Base-by-base conservation (phyloP, 2,113 vertebrate species). In the Gasterosteus nipponicus region DNA sequence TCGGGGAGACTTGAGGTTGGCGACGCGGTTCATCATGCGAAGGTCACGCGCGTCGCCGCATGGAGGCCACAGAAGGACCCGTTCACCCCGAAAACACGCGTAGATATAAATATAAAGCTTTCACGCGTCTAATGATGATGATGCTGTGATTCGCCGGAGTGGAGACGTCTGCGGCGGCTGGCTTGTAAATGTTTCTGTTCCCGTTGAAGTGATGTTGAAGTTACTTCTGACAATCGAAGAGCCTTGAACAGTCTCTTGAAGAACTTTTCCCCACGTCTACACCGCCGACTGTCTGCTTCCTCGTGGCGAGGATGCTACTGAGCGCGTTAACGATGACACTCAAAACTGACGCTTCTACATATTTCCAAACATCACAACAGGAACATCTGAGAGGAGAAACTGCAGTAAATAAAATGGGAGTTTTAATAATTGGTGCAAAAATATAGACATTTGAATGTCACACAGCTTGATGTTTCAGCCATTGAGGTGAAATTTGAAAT, bases 1-100 rank as follows among this genome's bases (percentile, higher is more conserved):
- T 26, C 22, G 22, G 22, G 22, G 22, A 26, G 22, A 26, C 22
- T 26, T 26, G 22, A 26, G 22, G 22, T 26, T 26, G 22, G 22
- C 22, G 22, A 26, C 22, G 22, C 1, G 85, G 85, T 93, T 91
- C 78, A 91, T 93, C 92, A 91, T 82, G 70, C 77, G 93, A 93
- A 93, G 93, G 91, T 93, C 92, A 92, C 80, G 39, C 60, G 84
- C 69, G 74, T 82, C 78, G 86, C 90, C 57, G 83, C 84, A 69
- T 41, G 81, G 64, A 33, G 73, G 16, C 7, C 7, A 53, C 47
- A 84, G 38, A 56, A 63, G 42, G 14, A 58, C 47, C 9, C 7
- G 2, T 59, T 33, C 57, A 57, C 18, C 42, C 10, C 22, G 22
- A 26, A 26, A 5, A 38, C 33, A 7, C 35, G 0, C 35, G 35